Conservation (phyloP, 2,797 vertebrate genomes). For the Phataginus tetradactyla region DNA sequence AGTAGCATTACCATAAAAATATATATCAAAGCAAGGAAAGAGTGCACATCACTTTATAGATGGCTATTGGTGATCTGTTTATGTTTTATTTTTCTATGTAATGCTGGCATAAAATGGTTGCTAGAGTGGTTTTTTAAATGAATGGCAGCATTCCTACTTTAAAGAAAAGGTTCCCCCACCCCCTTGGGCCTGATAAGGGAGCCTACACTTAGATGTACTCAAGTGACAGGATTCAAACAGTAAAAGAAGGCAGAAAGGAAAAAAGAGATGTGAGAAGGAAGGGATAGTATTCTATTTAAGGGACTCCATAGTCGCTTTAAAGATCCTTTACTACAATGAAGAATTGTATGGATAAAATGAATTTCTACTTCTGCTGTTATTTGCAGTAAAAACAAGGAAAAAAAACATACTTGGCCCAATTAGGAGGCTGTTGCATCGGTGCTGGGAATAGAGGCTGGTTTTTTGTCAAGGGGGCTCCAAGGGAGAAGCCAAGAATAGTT, state of each 20-base stretch:
- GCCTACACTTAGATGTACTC: neutral
- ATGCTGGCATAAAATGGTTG: neutral
- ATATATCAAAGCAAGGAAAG: constrained; percentile 1
- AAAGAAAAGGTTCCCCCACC: neutral
- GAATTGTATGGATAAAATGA: neutral
- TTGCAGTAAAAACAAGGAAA: constrained; percentile 27
- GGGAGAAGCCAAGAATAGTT: neutral
- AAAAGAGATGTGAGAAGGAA: neutral
- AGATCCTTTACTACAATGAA: neutral
- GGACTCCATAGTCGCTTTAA: neutral
- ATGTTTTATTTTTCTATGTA: neutral
- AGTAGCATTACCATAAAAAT: constrained; percentile 20
- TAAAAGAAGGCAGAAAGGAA: neutral
- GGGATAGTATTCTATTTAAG: neutral
- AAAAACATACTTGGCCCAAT: neutral
- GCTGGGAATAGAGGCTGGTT: neutral
- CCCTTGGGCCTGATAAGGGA: neutral
- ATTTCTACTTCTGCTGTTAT: neutral
- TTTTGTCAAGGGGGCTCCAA: neutral
- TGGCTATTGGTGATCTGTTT: neutral
- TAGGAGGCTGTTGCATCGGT: neutral
- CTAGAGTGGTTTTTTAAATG: neutral
- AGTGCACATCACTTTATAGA: neutral
- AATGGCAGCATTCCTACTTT: neutral
- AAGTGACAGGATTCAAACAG: neutral